phyloP scores from a whole-genome alignment of 1,140 invertebrate genomes.

The Sweltsa coloradensis region DNA sequence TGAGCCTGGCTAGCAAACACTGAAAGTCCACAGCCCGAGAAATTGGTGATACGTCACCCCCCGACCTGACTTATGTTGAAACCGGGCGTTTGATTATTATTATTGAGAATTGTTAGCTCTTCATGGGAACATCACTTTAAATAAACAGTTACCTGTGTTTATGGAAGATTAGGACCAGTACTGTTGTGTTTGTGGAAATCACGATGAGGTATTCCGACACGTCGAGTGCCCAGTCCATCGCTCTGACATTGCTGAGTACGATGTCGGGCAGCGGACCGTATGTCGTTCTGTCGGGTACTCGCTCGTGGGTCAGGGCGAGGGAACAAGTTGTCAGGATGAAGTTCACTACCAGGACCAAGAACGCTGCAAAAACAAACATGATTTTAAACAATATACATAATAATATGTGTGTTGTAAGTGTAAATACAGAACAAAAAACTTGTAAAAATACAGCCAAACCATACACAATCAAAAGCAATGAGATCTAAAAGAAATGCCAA shows the following conservation, averaged over 20 bases:
- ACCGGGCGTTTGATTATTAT: too few relatives aligned
- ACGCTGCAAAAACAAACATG: conserved; percentile 32
- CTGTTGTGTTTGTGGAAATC: conserved; percentile 55
- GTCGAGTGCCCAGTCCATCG: conserved; percentile 63
- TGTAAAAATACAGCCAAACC: too few relatives aligned
- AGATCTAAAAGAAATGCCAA: too few relatives aligned
- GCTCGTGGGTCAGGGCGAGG: conserved; percentile 71
- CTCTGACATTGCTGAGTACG: conserved; percentile 59
- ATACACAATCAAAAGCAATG: too few relatives aligned
- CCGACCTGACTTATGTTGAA: too few relatives aligned
- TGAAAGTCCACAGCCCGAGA: too few relatives aligned
- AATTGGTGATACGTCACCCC: too few relatives aligned
- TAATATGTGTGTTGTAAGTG: too few relatives aligned
- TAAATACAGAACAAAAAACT: conserved; percentile 10
- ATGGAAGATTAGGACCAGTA: conserved; percentile 67
- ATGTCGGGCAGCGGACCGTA: conserved; percentile 68
- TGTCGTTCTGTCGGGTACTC: conserved; percentile 57
- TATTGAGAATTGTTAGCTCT: too few relatives aligned
- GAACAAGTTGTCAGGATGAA: conserved; percentile 52
- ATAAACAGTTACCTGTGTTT: conserved; percentile 57
- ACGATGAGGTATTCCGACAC: conserved; percentile 80
- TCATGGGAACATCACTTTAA: too few relatives aligned
- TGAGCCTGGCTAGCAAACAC: too few relatives aligned
- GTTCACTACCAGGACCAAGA: conserved; percentile 43
- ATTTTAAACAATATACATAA: conserved; percentile 15